phyloP scores from a whole-genome alignment of 2,113 vertebrate species.

The Bolborhynchus lineola region DNA sequence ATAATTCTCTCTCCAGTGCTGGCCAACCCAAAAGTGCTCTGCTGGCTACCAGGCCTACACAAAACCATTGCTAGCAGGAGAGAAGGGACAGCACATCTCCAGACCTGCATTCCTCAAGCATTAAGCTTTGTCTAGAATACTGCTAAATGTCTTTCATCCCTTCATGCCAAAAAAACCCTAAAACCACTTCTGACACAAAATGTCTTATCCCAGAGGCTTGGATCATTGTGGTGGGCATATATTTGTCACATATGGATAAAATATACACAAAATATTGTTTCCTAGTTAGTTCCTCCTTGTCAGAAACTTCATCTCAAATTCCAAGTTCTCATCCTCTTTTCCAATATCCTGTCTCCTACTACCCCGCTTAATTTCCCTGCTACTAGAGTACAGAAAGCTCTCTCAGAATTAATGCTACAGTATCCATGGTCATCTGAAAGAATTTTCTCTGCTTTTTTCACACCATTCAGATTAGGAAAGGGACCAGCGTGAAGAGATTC shows the following conservation, averaged over 20 bases:
- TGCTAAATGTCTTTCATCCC: not conserved
- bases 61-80: not conserved
- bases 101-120: not conserved
- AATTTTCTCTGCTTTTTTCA: not conserved
- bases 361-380: not conserved
- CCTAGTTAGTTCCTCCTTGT: not conserved
- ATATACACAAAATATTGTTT: not conserved
- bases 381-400: not conserved
- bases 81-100: not conserved
- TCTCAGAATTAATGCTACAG: not conserved
- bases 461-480: not conserved
- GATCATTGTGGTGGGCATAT: rapidly evolving
- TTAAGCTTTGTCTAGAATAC: not conserved
- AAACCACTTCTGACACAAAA: not conserved
- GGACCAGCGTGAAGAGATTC: not conserved
- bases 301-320: not conserved
- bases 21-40: not conserved
- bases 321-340: not conserved
- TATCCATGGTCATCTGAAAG: not conserved
- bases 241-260: rapidly evolving
- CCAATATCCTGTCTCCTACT: not conserved
- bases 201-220: not conserved
- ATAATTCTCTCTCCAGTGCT: not conserved
- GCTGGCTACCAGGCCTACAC: not conserved
- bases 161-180: not conserved